Conservation (phyloP, 2,888 invertebrate species). For the Drosophila kambysellisi region DNA sequence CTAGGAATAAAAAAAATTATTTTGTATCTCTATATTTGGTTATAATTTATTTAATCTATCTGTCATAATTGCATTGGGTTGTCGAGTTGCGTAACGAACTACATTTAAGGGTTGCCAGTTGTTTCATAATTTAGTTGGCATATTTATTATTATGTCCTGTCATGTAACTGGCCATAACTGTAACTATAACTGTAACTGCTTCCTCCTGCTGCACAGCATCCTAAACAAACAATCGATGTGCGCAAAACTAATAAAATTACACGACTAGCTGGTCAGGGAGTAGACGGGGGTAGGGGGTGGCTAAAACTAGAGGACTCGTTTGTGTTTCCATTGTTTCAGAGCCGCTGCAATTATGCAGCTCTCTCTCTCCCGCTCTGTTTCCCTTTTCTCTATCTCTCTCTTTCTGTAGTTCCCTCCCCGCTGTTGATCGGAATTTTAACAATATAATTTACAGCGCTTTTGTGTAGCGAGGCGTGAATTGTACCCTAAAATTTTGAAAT, state of each 20-base stretch:
- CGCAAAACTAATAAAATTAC: conserved; percentile 56
- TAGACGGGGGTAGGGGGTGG: conserved; percentile 6
- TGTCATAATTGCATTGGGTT: neutral
- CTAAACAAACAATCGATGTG: conserved; percentile 66
- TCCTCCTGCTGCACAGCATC: conserved; percentile 50
- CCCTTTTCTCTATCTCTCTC: neutral
- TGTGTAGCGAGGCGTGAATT: conserved; percentile 81
- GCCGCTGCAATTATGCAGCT: conserved; percentile 62
- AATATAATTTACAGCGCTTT: conserved; percentile 79
- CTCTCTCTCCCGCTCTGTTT: conserved; percentile 3
- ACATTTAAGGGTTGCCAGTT: conserved; percentile 21
- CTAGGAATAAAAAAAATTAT: too few species aligned
- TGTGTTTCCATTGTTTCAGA: conserved; percentile 63
- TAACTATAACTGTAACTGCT: conserved; percentile 30
- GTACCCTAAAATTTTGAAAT: conserved; percentile 39
- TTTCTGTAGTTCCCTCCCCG: conserved; percentile 1
- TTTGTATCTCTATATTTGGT: neutral
- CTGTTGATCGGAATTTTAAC: conserved; percentile 59
- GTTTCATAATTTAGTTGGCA: conserved; percentile 77
- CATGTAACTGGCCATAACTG: conserved; percentile 53
- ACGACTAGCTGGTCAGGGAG: neutral
- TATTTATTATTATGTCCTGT: conserved; percentile 74
- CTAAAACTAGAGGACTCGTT: conserved; percentile 18
- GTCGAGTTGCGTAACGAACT: conserved; percentile 5
- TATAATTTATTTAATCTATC: too few species aligned